These are phyloP conservation scores for Zapornia atra DNA, from an alignment of 2,113 vertebrate species.

Conservation along the genomic window DNA sequence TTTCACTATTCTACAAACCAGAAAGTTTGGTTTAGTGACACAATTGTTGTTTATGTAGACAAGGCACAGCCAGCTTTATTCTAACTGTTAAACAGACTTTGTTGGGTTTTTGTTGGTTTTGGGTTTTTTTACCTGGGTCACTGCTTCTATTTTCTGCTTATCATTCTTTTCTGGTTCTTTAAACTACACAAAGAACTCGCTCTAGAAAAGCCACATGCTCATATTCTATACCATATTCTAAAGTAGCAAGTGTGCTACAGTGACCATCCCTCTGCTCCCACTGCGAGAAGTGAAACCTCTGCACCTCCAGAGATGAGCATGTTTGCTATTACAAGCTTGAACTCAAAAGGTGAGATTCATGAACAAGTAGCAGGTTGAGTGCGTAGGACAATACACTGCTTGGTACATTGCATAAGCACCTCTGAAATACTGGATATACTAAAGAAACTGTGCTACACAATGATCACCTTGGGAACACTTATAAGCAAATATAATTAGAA, in stretches of 20 bases:
- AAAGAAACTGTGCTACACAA: neutral
- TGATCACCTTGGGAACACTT: neutral
- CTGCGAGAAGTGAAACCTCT: neutral
- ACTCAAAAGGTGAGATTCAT: neutral
- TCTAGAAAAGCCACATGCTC: neutral
- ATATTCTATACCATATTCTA: neutral
- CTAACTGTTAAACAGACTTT: neutral
- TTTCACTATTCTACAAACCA: neutral
- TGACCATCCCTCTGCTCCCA: neutral
- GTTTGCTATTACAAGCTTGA: neutral
- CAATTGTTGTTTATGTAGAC: neutral
- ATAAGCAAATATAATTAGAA: neutral
- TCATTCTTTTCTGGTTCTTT: neutral
- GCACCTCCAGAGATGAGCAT: neutral
- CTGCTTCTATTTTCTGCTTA: neutral
- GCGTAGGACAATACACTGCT: neutral
- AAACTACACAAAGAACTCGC: neutral
- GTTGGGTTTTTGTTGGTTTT: no score
- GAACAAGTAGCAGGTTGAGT: neutral
- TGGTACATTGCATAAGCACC: neutral
- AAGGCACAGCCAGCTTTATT: neutral
- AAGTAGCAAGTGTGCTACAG: neutral
- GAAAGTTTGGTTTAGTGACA: neutral
- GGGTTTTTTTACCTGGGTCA: neutral
- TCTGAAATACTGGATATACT: neutral